A percentile compares a stretch with the other conserved stretches of the same genome.
phyloP scores from a whole-genome alignment of 2,797 vertebrate species.

The Limosa lapponica region DNA sequence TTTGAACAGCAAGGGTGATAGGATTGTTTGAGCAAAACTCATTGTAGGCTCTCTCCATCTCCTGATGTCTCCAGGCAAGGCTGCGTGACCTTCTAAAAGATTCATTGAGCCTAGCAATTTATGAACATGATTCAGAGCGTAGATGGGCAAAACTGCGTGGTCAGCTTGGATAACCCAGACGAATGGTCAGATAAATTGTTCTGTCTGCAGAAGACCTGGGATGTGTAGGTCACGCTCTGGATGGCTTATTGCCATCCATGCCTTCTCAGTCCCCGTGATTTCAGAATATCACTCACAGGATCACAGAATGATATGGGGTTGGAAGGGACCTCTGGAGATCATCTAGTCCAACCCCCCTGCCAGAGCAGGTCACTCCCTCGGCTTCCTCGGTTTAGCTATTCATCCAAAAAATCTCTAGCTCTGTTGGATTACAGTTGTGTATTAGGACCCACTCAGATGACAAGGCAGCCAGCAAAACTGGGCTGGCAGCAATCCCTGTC shows the following conservation, averaged over 20 bases:
- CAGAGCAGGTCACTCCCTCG: not conserved
- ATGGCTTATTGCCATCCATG: not conserved
- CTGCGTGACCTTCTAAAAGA: not conserved
- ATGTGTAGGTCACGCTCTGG: fast-evolving
- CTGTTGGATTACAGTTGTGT: not conserved
- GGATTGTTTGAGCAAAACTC: not conserved
- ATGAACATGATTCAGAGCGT: not conserved
- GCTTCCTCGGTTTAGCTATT: not conserved
- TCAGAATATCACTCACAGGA: not conserved
- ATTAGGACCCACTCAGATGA: not conserved
- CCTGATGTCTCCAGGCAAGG: not conserved
- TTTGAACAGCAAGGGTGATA: fast-evolving
- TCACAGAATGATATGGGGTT: no score
- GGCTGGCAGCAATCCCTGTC: no score
- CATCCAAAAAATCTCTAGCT: not conserved
- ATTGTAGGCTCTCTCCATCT: not conserved
- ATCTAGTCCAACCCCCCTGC: no score
- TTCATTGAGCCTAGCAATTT: not conserved
- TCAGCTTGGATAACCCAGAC: not conserved
- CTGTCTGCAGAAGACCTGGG: not conserved
- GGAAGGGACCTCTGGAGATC: no score
- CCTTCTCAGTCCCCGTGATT: not conserved
- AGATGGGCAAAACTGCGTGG: not conserved
- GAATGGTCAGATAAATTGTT: not conserved
- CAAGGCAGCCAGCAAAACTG: no score